phyloP scores from a whole-genome alignment of 2,113 vertebrate species.

The Rousettus leschenaultii region DNA sequence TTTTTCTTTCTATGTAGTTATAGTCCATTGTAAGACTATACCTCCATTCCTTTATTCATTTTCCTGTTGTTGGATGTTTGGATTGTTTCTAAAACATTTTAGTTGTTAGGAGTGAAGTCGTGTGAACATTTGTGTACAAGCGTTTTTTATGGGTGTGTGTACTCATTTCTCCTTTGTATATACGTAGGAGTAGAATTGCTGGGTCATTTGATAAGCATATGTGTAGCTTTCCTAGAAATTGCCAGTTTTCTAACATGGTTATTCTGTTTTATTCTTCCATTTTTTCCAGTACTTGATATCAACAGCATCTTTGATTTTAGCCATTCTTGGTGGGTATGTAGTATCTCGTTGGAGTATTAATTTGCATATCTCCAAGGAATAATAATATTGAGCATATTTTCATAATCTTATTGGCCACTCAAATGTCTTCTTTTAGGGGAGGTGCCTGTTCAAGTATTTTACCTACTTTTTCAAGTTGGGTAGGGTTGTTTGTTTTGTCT shows the following conservation, averaged over 20 bases:
- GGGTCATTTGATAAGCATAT: background rate
- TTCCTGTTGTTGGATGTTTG: background rate
- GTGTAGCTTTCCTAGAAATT: background rate
- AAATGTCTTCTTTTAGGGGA: background rate
- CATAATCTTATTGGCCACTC: background rate
- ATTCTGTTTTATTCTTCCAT: background rate
- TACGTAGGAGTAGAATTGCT: background rate
- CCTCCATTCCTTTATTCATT: background rate
- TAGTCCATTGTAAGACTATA: background rate
- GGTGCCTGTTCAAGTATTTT: background rate
- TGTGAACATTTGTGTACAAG: background rate
- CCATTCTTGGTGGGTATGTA: background rate
- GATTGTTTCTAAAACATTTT: background rate
- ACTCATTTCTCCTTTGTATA: background rate
- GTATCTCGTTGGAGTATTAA: background rate
- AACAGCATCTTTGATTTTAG: background rate
- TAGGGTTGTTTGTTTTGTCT: background rate
- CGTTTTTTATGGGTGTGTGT: background rate
- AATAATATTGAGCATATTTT: background rate
- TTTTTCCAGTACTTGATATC: background rate
- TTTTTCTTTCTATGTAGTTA: background rate
- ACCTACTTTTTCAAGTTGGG: background rate
- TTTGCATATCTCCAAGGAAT: background rate
- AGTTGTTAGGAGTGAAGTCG: background rate
- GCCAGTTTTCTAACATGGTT: background rate